Percentiles rank a stretch among this genome's conserved stretches.
Evolutionary conservation across 1,140 invertebrate species (phyloP).

Genomic region (Ericerus pela): DNA sequence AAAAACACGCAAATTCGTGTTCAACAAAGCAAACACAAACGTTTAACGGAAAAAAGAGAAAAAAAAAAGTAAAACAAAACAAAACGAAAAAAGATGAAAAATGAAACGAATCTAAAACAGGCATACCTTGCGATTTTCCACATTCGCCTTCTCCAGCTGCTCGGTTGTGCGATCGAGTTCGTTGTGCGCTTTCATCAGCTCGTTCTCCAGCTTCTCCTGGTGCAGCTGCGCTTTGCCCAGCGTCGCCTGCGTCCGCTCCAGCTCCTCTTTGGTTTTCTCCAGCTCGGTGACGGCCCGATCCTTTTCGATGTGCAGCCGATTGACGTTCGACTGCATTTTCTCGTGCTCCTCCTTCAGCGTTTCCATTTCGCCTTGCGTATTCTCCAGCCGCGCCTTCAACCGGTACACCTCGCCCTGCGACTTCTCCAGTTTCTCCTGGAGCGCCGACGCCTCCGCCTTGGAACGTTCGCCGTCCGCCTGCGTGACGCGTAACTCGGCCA

Average conservation of each 20-base stretch:
- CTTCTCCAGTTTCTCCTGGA: constrained; percentile 85
- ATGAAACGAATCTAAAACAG: neutral
- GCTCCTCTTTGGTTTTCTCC: constrained; percentile 77
- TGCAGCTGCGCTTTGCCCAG: constrained; percentile 77
- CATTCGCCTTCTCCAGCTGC: constrained; percentile 59
- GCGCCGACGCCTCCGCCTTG: constrained; percentile 58
- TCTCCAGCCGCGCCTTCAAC: constrained; percentile 81
- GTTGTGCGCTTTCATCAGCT: constrained; percentile 73
- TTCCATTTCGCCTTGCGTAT: constrained; percentile 84
- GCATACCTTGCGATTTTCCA: constrained; percentile 62
- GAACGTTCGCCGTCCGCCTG: constrained; percentile 73
- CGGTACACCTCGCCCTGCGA: constrained; percentile 88
- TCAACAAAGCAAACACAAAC: no score
- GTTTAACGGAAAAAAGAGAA: no score
- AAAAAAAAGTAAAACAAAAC: no score
- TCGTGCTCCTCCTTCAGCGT: constrained; percentile 82
- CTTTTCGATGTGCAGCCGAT: constrained; percentile 68
- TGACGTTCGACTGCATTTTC: constrained; percentile 52
- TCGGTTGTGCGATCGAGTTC: constrained; percentile 83
- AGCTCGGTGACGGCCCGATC: constrained; percentile 70
- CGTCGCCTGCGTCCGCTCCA: constrained; percentile 74
- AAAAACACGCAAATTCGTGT: no score
- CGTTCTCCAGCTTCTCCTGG: constrained; percentile 75
- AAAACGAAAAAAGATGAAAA: neutral
- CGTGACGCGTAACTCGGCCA: constrained; percentile 66